Evolutionary conservation across 2,888 invertebrate genomes (phyloP).

Genomic region (Pristionchus entomophagus): DNA sequence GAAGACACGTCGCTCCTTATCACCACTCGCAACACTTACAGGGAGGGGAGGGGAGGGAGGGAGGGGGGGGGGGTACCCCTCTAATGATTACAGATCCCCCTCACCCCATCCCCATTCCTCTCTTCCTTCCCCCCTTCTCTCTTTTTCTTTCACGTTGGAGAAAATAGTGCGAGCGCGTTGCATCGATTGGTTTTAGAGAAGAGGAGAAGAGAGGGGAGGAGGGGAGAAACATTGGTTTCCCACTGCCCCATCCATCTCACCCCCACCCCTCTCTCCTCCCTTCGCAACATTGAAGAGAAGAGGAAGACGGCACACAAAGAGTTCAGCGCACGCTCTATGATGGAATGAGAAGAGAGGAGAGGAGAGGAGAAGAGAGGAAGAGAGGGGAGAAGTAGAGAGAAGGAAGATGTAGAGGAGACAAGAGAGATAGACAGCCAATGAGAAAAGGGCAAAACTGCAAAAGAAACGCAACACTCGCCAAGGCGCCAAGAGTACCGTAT

Average conservation of each 20-base stretch:
- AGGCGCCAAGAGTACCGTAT: background rate
- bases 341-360: background rate
- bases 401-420: conserved; percentile 28
- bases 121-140: background rate
- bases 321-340: background rate
- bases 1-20: conserved; percentile 4
- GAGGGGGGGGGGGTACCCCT: background rate
- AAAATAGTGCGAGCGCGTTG: conserved; percentile 30
- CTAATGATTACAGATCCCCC: background rate
- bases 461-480: no score
- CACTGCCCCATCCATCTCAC: conserved; percentile 15
- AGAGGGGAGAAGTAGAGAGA: background rate
- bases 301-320: conserved; percentile 26
- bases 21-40: conserved; percentile 27
- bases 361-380: background rate
- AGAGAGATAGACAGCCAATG: background rate
- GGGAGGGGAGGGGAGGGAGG: no score
- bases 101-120: background rate
- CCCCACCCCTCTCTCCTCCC: background rate
- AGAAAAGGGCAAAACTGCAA: background rate
- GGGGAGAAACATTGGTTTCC: background rate
- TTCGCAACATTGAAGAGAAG: conserved; percentile 24
- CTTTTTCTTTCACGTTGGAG: conserved; percentile 1
- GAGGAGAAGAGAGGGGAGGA: background rate
- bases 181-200: conserved; percentile 22